Base-by-base conservation (phyloP, 2,888 invertebrate species). In the Salticus scenicus region DNA sequence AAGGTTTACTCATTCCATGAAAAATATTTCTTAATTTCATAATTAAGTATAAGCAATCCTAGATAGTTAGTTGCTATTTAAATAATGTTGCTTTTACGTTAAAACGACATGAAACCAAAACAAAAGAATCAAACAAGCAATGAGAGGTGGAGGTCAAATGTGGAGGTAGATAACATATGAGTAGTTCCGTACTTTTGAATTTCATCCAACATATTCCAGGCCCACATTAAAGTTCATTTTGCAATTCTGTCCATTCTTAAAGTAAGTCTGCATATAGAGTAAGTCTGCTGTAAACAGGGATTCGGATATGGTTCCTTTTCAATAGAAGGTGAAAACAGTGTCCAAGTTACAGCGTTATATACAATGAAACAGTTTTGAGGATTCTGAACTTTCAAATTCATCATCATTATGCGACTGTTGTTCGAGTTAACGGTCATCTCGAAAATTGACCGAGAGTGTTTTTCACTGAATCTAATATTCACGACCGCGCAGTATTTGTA, bases 401-500 rank as follows among this genome's bases (percentile, higher is more conserved):
- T 57, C 24, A 5, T 20, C 17, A 24, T 10, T 2, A 57, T 2
- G 1, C 24, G 10, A 57, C 57, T 20, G 24, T 57, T 24, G 57
- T 57, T 57, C 57, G 7, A n/a, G 17, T 20, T n/a, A 1, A n/a
- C 0, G 57, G 17, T 1, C 24, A 57, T 57, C 5, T 57, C 10
- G 20, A 57, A 5, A 20, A 20, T 20, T n/a, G 20, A 10, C 20
- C 17, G 1, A 20, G 57, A 4, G 57, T 57, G 24, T 51, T 10
- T n/a, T 80, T 80, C 37, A 51, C 47, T n/a, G 7, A 17, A 66
- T n/a, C 30, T 2, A 75, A 42, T n/a, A 12, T 12, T 0, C n/a
- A 0, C 7, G 84, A 90, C 33, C 88, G 88, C 88, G 80, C 89
- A 20, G 71, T 30, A 71, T 24, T 79, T 88, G 89, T 88, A 87